Base-by-base conservation (phyloP, 2,888 invertebrate species). In the Portevinia maculata region DNA sequence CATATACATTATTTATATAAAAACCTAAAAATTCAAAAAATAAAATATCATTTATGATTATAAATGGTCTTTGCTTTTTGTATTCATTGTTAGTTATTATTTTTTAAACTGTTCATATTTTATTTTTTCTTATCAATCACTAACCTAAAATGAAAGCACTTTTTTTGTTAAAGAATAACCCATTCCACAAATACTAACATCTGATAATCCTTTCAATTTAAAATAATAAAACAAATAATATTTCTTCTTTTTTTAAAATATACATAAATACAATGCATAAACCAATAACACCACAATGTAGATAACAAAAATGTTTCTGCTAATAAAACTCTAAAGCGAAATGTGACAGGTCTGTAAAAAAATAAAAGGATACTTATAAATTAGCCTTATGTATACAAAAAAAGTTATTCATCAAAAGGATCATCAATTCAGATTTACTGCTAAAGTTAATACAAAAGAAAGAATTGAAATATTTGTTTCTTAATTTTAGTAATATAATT, bases 61-160 rank as follows among this genome's bases (percentile, higher is more conserved):
- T 65, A 73, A 81, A 81, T 64, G 69, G 69, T 81, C 48, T 67
- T 70, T 64, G 69, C 65, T 34, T 65, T 65, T 64, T 17, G 30
- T 64, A 39, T 55, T 32, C 24, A 64, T 69, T 32, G n/a, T 65
- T 46, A 37, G n/a, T 37, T 69, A 19, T 52, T 32, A 30, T 44
- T 34, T 15, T 57, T 46, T 32, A 17, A 21, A 65, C 37, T 46
- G 52, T 37, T 11, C 55, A 46, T 55, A n/a, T 44, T 41, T 41
- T 50, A 41, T 34, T 24, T 28, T 50, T 46, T 53, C 21, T 69
- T 60, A 53, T 17, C 59, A 79, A 79, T 81, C 70, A 83, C 73
- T 76, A 84, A 76, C 71, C 76, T 81, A 79, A 83, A 57, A 48
- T 59, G 74, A 83, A 84, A 84, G 84, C 84, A 83, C 84, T 3